Evolutionary conservation across 2,888 invertebrate species (phyloP), one percentile per base, ranked within the genome.

Genomic region (Zaprionus lineosus): DNA sequence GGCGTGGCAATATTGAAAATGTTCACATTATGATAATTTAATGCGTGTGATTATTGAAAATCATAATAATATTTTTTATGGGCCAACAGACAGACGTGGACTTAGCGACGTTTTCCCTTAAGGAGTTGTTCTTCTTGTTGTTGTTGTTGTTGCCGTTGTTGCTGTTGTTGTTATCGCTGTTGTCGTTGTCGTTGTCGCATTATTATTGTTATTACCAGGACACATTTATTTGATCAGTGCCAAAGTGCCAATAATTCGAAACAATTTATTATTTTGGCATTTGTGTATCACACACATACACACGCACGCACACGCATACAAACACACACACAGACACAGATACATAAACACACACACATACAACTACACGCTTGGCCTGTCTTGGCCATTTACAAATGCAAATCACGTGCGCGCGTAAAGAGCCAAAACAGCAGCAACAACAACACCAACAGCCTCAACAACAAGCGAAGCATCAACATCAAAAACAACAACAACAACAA

Each of bases 221-320:
- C 76, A 74, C 79, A 79, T 69, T 76, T 76, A 74, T 79, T 83
- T 79, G 77, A 83, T 83, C 83, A 83, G 75, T 71, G 70, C 71
- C 77, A 83, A 82, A 83, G 72, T 79, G 79, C 82, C 82, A 83
- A 83, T 83, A 84, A 82, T 84, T 83, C 71, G 77, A 76, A 74
- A 69, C 82, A 85, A 84, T 84, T 85, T 84, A 79, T 84, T 85
- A 85, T 85, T 84, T 84, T 67, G 67, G 67, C 84, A 84, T 84
- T 84, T 84, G 84, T 69, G 74, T 66, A 66, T 61, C 79, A 55
- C 47, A 63, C 18, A 40, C 31, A 56, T 16, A 34, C 26, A 44
- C 50, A 28, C 43, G 36, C 31, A 53, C 41, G 50, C 46, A 44
- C 12, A 48, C 15, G 24, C 24, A n/a, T 19, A 51, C 40, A 58